Evolutionary conservation across 2,888 invertebrate genomes (phyloP).

Genomic region (Sycophila texana): DNA sequence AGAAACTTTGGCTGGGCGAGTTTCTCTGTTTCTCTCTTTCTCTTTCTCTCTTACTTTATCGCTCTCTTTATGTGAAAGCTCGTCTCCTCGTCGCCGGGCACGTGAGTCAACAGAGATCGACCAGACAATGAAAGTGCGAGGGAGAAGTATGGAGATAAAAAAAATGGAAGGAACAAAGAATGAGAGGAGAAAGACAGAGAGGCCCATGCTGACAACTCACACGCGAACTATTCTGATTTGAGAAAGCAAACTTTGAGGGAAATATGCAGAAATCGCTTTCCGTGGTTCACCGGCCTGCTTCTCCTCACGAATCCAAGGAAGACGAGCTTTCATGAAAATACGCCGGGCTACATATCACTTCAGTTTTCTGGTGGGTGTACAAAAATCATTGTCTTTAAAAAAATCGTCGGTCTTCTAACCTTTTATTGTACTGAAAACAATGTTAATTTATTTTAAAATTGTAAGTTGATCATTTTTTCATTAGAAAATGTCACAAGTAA

Average conservation of each 20-base stretch:
- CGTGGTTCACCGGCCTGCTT: not conserved
- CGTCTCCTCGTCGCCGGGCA: conserved; percentile 11
- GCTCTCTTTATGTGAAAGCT: conserved; percentile 21
- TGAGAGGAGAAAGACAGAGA: conserved; percentile 13
- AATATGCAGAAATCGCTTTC: conserved; percentile 41
- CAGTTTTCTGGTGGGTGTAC: not conserved
- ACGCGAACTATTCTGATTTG: conserved; percentile 50
- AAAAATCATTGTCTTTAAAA: not conserved
- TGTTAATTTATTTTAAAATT: too few relatives aligned
- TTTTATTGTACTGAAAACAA: too few relatives aligned
- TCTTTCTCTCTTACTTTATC: too few relatives aligned
- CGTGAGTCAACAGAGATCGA: conserved; percentile 48
- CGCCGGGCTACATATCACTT: conserved; percentile 12
- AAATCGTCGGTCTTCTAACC: too few relatives aligned
- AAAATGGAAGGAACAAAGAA: conserved; percentile 20
- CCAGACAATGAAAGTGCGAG: conserved; percentile 44
- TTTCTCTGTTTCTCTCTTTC: not conserved
- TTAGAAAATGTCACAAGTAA: too few relatives aligned
- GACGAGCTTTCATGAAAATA: conserved; percentile 14
- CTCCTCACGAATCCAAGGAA: not conserved
- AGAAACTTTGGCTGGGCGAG: conserved; percentile 45
- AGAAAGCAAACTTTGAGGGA: conserved; percentile 26
- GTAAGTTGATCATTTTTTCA: too few relatives aligned
- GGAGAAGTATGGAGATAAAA: conserved; percentile 20
- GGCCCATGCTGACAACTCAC: conserved; percentile 23